Conservation (phyloP, 2,113 vertebrate genomes). For the Rhinolophus ferrumequinum region DNA sequence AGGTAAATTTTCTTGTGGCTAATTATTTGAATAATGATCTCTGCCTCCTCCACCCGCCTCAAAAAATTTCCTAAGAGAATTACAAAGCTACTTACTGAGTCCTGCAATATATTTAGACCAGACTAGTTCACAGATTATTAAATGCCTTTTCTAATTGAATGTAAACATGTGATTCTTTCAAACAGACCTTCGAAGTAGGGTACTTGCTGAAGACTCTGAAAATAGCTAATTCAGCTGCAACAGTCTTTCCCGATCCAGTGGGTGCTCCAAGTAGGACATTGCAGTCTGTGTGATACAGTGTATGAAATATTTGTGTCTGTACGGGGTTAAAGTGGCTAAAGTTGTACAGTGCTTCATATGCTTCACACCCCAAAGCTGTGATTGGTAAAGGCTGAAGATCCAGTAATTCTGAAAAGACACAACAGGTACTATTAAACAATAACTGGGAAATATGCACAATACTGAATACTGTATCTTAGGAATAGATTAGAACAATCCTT, state of each 20-base stretch:
- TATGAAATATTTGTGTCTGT: conserved; percentile 99
- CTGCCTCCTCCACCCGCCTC: neutral
- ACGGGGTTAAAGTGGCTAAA: conserved; percentile 99
- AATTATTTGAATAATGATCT: conserved; percentile 1
- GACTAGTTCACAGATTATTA: conserved; percentile 4
- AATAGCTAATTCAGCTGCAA: conserved; percentile 98
- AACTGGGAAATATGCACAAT: conserved; percentile 18
- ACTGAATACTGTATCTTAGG: neutral
- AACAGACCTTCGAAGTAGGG: conserved; percentile 93
- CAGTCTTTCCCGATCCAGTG: conserved; percentile 98
- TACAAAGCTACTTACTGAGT: neutral
- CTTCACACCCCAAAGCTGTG: conserved; percentile 90
- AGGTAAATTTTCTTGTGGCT: neutral
- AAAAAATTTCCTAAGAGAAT: neutral
- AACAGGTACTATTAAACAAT: conserved; percentile 23
- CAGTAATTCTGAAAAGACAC: conserved; percentile 91
- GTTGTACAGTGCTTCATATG: conserved; percentile 95
- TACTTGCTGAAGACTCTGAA: conserved; percentile 97
- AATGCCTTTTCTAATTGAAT: neutral
- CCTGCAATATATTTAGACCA: neutral
- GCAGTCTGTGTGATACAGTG: conserved; percentile 95
- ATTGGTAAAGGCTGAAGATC: conserved; percentile 96
- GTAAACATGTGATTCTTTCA: conserved; percentile 20
- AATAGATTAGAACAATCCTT: conserved; percentile 30
- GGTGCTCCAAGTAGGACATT: conserved; percentile 98